phyloP scores from a whole-genome alignment of 2,797 vertebrate genomes.

The Carduelis carduelis region DNA sequence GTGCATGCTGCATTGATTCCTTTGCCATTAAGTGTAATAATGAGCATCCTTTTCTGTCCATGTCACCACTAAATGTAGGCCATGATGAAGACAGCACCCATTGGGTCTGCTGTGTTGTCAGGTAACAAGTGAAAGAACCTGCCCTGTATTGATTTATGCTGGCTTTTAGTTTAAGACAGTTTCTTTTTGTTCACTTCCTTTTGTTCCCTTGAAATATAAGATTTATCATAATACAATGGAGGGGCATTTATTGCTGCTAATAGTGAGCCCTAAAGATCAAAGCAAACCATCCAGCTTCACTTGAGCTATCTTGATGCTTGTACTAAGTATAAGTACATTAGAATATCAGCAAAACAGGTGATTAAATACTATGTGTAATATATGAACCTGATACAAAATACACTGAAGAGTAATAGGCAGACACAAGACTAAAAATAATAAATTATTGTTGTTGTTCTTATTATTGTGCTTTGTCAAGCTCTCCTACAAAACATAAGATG shows the following conservation, averaged over 20 bases:
- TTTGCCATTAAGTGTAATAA: neutral
- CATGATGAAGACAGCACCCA: neutral
- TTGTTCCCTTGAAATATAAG: neutral
- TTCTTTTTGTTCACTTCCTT: neutral
- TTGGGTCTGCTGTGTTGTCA: neutral
- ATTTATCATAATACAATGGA: neutral
- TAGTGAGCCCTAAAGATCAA: neutral
- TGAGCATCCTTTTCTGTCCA: neutral
- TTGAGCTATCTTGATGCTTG: neutral
- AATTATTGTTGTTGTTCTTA: neutral
- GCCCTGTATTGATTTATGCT: neutral
- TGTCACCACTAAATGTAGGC: neutral
- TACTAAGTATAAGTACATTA: neutral
- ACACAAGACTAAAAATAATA: neutral
- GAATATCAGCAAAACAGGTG: neutral
- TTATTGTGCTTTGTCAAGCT: neutral
- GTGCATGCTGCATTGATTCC: neutral
- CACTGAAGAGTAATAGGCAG: neutral
- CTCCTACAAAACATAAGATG: neutral
- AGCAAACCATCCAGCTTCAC: neutral
- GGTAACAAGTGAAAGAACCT: neutral
- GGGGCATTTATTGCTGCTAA: neutral
- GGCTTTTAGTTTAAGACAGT: neutral
- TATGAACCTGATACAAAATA: neutral
- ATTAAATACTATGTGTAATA: neutral